phyloP scores from a whole-genome alignment of 2,888 invertebrate species.

The Agriopis marginaria region DNA sequence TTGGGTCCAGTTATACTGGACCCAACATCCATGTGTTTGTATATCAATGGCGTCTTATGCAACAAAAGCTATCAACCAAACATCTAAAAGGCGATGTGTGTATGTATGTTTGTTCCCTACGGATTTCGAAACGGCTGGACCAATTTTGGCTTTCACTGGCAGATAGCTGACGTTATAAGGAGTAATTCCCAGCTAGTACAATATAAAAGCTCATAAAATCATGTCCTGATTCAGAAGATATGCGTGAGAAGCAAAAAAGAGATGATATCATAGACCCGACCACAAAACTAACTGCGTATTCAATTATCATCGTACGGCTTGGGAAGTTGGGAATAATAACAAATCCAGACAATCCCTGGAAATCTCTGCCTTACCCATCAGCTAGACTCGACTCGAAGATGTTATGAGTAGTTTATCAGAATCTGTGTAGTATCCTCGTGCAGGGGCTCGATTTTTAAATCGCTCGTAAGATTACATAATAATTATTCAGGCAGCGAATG shows the following conservation, averaged over 20 bases:
- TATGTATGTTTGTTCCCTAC: too few species aligned
- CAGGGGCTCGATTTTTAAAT: too few species aligned
- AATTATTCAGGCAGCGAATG: too few species aligned
- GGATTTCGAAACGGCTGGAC: too few species aligned
- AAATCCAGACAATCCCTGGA: constrained; percentile 19
- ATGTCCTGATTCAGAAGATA: constrained; percentile 2
- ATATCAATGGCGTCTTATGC: too few species aligned
- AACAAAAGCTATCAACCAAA: background rate
- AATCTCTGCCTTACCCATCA: constrained; percentile 32
- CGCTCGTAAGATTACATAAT: too few species aligned
- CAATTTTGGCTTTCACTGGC: background rate
- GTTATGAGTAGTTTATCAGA: constrained; percentile 34
- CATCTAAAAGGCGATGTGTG: background rate
- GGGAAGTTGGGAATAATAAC: constrained; percentile 15
- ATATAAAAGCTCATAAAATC: background rate
- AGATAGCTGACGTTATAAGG: too few species aligned
- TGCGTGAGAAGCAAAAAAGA: background rate
- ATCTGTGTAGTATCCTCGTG: constrained; percentile 29
- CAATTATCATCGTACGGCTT: constrained; percentile 7
- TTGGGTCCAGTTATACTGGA: too few species aligned
- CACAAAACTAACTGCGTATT: constrained; percentile 9
- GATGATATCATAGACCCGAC: constrained; percentile 13
- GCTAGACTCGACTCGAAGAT: constrained; percentile 29
- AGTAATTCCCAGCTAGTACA: too few species aligned
- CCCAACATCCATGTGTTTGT: too few species aligned